A percentile compares a stretch with the other conserved stretches of the same genome.
Evolutionary conservation across 2,888 invertebrate genomes (phyloP).

Genomic region (Drosophila eohydei): DNA sequence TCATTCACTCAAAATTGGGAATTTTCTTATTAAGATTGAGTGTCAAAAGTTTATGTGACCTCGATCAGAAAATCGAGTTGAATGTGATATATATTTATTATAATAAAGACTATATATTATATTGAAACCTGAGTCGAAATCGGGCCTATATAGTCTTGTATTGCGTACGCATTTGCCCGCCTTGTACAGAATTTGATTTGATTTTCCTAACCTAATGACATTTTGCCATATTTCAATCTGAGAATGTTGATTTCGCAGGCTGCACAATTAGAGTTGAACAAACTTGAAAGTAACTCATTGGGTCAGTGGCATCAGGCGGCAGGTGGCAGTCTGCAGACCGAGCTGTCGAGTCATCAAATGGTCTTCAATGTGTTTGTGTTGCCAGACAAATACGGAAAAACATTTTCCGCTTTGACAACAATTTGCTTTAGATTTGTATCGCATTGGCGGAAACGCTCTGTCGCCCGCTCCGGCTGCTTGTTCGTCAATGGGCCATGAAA

Average conservation of each 20-base stretch:
- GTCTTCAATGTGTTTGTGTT: constrained; percentile 46
- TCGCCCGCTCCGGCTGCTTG: constrained; percentile 12
- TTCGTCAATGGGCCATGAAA: constrained; percentile 53
- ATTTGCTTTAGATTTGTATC: constrained; percentile 74
- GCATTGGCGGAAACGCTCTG: constrained; percentile 61
- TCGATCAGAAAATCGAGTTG: no score
- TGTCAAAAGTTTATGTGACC: no score
- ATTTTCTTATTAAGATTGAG: no score
- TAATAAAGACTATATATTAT: no score
- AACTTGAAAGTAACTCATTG: constrained; percentile 66
- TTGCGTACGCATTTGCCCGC: neutral
- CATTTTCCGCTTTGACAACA: constrained; percentile 55
- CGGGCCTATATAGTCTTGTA: neutral
- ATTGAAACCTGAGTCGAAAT: no score
- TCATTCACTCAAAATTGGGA: no score
- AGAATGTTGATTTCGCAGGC: neutral
- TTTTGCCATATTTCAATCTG: neutral
- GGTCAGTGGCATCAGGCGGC: constrained; percentile 71
- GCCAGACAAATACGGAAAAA: constrained; percentile 70
- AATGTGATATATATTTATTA: no score
- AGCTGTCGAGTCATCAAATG: constrained; percentile 36
- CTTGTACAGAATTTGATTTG: neutral
- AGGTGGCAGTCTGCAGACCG: neutral
- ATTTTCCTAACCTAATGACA: neutral
- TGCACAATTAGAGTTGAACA: constrained; percentile 40